A percentile compares a stretch with the other conserved stretches of the same genome.
These are phyloP conservation scores for Trichogramma pretiosum DNA, from an alignment of 1,140 invertebrate species.

Conservation along the genomic window DNA sequence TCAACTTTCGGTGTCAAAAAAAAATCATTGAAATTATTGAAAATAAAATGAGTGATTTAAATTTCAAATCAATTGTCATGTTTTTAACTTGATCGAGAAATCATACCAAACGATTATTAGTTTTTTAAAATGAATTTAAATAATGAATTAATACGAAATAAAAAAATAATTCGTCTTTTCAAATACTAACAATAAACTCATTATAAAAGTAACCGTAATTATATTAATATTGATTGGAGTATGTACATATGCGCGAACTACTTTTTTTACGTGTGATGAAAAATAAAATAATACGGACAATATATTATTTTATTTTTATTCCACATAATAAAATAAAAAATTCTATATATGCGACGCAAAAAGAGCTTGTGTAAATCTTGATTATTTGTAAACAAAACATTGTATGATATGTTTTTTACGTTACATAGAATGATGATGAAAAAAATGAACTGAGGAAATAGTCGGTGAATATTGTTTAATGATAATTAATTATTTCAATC, in stretches of 20 bases:
- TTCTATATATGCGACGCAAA: too few species aligned
- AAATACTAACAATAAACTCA: constrained; percentile 36
- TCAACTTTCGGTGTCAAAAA: too few species aligned
- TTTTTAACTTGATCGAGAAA: constrained; percentile 16
- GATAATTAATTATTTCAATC: constrained; percentile 17
- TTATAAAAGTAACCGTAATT: too few species aligned
- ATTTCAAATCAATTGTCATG: constrained; percentile 14
- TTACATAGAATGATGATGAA: constrained; percentile 16
- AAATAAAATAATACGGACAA: constrained; percentile 23
- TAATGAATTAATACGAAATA: constrained; percentile 12
- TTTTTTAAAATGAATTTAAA: constrained; percentile 22
- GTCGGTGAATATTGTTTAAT: constrained; percentile 20
- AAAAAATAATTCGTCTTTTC: too few species aligned
- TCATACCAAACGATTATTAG: constrained; percentile 32
- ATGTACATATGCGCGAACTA: constrained; percentile 43
- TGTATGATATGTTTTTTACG: constrained; percentile 26
- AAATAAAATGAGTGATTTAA: too few species aligned
- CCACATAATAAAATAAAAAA: too few species aligned
- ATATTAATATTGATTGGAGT: constrained; percentile 35
- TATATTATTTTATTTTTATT: constrained; percentile 42
- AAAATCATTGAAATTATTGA: too few species aligned
- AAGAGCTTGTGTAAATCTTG: constrained; percentile 41
- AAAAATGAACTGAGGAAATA: constrained; percentile 15
- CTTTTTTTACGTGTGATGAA: constrained; percentile 46
- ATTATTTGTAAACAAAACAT: constrained; percentile 42